Conservation (phyloP, 2,888 invertebrate genomes). For the Sphaerophoria rueppellii region DNA sequence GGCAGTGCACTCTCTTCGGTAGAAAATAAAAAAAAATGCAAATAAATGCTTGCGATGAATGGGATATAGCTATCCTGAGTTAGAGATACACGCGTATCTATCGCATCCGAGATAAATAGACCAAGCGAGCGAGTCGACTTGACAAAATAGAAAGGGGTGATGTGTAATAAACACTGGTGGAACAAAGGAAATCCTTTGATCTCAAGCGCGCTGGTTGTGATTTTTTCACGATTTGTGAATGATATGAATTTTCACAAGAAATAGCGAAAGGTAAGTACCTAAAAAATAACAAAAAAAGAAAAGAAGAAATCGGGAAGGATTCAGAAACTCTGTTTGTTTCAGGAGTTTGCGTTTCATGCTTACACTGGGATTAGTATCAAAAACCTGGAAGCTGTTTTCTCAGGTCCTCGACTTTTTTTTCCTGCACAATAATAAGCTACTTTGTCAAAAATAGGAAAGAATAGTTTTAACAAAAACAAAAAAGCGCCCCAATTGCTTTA, state of each 20-base stretch:
- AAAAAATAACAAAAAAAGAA: conserved; percentile 5
- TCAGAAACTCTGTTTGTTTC: conserved; percentile 69
- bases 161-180: conserved; percentile 52
- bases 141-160: conserved; percentile 24
- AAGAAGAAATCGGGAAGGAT: conserved; percentile 43
- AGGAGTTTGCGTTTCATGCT: conserved; percentile 6
- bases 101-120: conserved; percentile 52
- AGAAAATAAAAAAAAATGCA: conserved; percentile 30
- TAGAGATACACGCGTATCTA: conserved; percentile 64
- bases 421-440: conserved; percentile 45
- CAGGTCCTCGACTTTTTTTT: conserved; percentile 40
- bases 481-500: conserved; percentile 34
- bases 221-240: conserved; percentile 58
- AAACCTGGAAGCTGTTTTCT: conserved; percentile 40
- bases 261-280: conserved; percentile 22
- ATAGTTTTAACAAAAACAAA: conserved; percentile 4
- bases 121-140: background rate
- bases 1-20: conserved; percentile 50
- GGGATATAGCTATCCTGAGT: conserved; percentile 23
- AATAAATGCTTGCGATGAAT: conserved; percentile 65
- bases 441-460: background rate
- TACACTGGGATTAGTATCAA: background rate
- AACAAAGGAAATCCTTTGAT: conserved; percentile 71
- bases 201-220: conserved; percentile 49
- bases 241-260: conserved; percentile 36